Evolutionary conservation across 92 coral and sea anemone species (phyloP), one percentile per base, ranked within the genome.

Genomic region (Porites rus): DNA sequence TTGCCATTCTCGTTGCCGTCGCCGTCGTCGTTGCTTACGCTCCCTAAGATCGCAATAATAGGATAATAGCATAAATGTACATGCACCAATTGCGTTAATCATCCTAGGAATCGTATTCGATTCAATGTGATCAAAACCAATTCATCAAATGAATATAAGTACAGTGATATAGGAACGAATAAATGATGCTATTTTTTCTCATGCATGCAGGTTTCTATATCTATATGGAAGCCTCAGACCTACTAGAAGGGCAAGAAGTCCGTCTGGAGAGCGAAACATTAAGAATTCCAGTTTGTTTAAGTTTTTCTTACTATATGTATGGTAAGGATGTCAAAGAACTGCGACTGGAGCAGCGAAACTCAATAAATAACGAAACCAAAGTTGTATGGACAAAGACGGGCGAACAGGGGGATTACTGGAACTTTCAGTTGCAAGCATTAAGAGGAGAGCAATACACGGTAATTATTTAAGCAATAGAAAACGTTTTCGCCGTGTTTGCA

Each of bases 301-400:
- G 63, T 7, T 93, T 93, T 74, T 60, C 69, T 66, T 93, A 93
- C 22, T 93, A 93, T 78, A 93, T 93, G 96, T 89, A 74, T 24
- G 96, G 96, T 6, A 68, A 65, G 53, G 91, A 87, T 62, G 72
- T 79, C 5, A 88, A 86, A 6, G 88, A 86, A 73, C 87, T 93
- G 38, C 90, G 78, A 18, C 74, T 93, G 62, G 89, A 72, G 60
- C 88, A 81, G 28, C 79, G 77, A 0, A 81, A 85, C 66, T 62
- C 65, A 19, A 77, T 63, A 65, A 67, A 77, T 19, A 91, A 91
- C 11, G 28, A 69, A 19, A 91, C 90, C 16, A 76, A 76, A 21
- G 74, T 78, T 17, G 9, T 87, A 54, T 93, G 96, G 96, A 74
- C 91, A 17, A 65, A 38, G 16, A 79, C 43, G 38, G 94, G 96